A percentile compares a stretch with the other conserved stretches of the same genome.
Conservation (phyloP, 2,113 vertebrate species). For the Zosterops lateralis region DNA sequence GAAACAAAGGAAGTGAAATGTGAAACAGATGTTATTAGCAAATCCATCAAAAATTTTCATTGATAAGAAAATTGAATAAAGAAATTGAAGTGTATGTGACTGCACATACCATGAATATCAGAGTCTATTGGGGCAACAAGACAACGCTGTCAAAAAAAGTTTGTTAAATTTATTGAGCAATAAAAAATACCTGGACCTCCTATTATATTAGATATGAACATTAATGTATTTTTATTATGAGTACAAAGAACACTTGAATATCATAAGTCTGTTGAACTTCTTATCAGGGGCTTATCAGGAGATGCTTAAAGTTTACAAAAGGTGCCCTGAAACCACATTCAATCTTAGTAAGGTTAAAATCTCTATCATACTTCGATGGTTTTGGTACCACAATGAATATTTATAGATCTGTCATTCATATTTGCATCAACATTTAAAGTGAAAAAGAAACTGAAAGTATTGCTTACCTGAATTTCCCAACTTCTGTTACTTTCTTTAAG, state of each 20-base stretch:
- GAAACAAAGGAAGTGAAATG: neutral
- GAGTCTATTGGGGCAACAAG: neutral
- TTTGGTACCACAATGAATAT: conserved; percentile 16
- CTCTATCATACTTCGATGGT: neutral
- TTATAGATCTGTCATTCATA: neutral
- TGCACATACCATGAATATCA: neutral
- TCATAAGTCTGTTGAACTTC: neutral
- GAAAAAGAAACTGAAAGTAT: conserved; percentile 12
- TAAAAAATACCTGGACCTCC: neutral
- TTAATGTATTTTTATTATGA: neutral
- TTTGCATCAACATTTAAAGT: neutral
- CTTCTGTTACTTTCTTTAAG: neutral
- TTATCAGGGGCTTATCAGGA: neutral
- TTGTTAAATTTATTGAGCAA: neutral
- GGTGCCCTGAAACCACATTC: neutral
- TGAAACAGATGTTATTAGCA: neutral
- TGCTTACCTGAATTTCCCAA: neutral
- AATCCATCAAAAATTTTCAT: neutral
- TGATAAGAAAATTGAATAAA: neutral
- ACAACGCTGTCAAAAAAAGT: conserved; percentile 9
- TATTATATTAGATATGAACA: neutral
- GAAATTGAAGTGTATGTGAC: neutral
- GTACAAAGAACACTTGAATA: neutral
- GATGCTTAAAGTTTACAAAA: conserved; percentile 23
- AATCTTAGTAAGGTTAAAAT: conserved; percentile 12